Base-by-base conservation (phyloP, 2,797 vertebrate species). In the Diceros bicornis region DNA sequence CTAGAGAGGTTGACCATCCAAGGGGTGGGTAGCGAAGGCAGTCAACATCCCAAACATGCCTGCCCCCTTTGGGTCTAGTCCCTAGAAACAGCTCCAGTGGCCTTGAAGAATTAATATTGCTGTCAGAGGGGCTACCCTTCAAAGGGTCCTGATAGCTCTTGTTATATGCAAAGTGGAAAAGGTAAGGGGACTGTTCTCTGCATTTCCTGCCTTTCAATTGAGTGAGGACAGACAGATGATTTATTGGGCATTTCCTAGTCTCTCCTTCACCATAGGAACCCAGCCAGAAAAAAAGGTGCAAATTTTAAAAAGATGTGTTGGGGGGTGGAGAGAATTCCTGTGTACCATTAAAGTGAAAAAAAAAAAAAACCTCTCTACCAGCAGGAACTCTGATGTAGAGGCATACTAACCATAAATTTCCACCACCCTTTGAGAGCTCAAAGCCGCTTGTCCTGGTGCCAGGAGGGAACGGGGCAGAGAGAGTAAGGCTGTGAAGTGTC, bases 151-250 rank as follows among this genome's bases (percentile, higher is more conserved):
- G 79, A 97, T 94, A 64, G 74, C 61, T 92, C 96, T 98, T 93
- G 96, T 96, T 95, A 92, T 92, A 97, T 91, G 90, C 94, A 95
- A 97, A 97, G 93, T 96, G 72, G 85, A 92, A 96, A 97, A 97
- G 87, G 97, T 97, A 94, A 95, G 41, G 11, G 13, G 72, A 96
- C 90, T 81, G 64, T 69, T 97, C 94, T 97, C 74, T 57, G 96
- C 92, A 97, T 97, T 98, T 98, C 97, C 97, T 98, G 98, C 97
- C 92, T 98, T 96, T 94, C 95, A 97, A 96, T 92, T 97, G 98
- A 97, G 98, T 98, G 97, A 97, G 84, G 97, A 98, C 97, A 97
- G 97, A 95, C 66, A 92, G 91, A 97, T 97, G 97, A 97, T 98
- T 97, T 97, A 97, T 97, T 97, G 96, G 97, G 91, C 98, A 98